Percentiles rank a stretch among this genome's conserved stretches.
phyloP scores from a whole-genome alignment of 2,888 invertebrate species.

The Drosophila monieri region DNA sequence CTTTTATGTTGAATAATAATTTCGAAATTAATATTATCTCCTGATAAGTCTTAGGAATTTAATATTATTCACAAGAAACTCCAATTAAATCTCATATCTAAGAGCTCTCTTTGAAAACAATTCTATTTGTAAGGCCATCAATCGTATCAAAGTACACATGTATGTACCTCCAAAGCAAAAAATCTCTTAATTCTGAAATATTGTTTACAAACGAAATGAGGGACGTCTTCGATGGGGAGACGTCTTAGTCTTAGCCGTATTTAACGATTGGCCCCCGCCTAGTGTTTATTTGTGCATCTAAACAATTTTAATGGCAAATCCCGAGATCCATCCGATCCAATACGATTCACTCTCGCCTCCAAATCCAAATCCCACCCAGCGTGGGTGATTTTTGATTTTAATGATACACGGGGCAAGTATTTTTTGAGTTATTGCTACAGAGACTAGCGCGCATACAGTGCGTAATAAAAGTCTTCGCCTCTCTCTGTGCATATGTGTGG shows the following conservation, averaged over 20 bases:
- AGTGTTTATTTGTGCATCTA: constrained; percentile 77
- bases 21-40: not conserved
- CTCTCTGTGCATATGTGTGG: constrained; percentile 4
- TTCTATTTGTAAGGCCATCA: not conserved
- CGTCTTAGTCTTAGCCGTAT: not conserved
- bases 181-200: constrained; percentile 17
- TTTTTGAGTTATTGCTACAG: constrained; percentile 74
- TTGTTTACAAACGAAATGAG: constrained; percentile 55
- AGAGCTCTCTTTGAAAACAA: not conserved
- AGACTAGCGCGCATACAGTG: constrained; percentile 23
- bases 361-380: constrained; percentile 45
- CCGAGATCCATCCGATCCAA: constrained; percentile 42
- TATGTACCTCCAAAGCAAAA: not conserved
- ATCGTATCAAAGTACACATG: not conserved
- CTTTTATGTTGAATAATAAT: too few relatives aligned
- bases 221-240: constrained; percentile 20
- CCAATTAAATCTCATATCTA: not conserved
- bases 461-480: constrained; percentile 61
- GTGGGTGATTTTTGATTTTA: constrained; percentile 78
- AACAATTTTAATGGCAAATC: constrained; percentile 72
- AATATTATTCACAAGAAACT: not conserved
- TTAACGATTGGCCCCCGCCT: constrained; percentile 46
- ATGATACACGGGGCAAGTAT: constrained; percentile 72
- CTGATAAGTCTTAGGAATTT: not conserved
- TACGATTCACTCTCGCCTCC: constrained; percentile 11